These are phyloP conservation scores for Heliconius aoede DNA, from an alignment of 2,888 invertebrate species.

Conservation along the genomic window DNA sequence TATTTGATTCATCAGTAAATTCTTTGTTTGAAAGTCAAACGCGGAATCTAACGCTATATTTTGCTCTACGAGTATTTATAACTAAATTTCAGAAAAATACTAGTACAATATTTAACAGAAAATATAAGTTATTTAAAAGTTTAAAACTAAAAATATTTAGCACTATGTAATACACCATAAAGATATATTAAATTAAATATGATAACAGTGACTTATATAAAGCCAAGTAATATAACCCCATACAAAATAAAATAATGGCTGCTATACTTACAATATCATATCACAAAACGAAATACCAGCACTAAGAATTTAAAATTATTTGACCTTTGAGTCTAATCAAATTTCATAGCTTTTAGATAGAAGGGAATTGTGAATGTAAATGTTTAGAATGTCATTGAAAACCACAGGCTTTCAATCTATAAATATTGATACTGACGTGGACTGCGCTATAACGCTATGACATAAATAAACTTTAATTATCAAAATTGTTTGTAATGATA, in stretches of 20 bases:
- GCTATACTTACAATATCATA: neutral
- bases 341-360: conserved; percentile 24
- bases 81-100: neutral
- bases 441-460: conserved; percentile 2
- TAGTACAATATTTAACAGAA: neutral
- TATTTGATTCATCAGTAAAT: conserved; percentile 2
- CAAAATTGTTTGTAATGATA: conserved; percentile 7
- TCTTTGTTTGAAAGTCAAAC: neutral
- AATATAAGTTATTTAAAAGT: neutral
- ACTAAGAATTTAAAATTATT: conserved; percentile 26
- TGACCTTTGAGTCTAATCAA: conserved; percentile 38
- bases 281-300: conserved; percentile 26
- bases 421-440: conserved; percentile 29
- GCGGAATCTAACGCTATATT: neutral
- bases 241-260: neutral
- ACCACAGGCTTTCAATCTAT: conserved; percentile 26
- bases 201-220: no score
- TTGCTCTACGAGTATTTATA: neutral
- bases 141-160: no score
- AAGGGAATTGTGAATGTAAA: conserved; percentile 38
- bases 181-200: neutral
- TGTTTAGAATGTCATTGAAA: conserved; percentile 37
- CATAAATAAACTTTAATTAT: conserved; percentile 11
- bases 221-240: neutral
- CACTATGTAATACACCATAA: no score